Conservation (phyloP, 2,113 vertebrate species). For the Sarotherodon lohbergeri region DNA sequence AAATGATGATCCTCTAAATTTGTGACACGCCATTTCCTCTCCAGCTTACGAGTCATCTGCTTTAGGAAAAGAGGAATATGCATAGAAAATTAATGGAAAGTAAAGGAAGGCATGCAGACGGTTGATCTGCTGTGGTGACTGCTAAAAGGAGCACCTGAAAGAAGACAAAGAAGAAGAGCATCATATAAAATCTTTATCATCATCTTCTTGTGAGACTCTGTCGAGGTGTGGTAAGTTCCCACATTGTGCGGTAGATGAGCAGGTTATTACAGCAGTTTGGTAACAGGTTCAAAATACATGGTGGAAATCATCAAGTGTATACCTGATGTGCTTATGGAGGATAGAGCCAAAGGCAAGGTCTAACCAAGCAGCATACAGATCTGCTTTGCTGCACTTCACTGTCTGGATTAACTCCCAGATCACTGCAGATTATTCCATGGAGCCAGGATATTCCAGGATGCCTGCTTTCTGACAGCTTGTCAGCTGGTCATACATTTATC, state of each 20-base stretch:
- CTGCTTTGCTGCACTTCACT: background rate
- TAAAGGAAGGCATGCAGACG: background rate
- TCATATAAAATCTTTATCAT: background rate
- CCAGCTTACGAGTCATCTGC: too few species aligned
- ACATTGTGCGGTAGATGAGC: background rate
- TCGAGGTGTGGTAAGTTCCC: background rate
- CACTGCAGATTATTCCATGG: background rate
- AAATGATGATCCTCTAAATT: too few species aligned
- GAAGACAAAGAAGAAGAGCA: too few species aligned
- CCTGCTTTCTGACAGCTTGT: background rate
- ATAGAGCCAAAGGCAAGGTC: background rate
- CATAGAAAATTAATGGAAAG: too few species aligned
- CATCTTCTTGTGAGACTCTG: fast-evolving
- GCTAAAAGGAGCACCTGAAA: background rate
- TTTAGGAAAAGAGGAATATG: background rate
- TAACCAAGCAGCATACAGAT: background rate
- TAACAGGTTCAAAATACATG: background rate
- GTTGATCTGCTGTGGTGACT: too few species aligned
- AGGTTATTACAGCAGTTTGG: background rate
- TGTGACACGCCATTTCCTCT: too few species aligned
- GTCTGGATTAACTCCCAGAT: background rate
- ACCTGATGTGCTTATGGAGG: background rate
- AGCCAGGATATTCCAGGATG: background rate
- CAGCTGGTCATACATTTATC: background rate
- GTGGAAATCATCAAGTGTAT: background rate